Evolutionary conservation across 2,888 invertebrate species (phyloP).

Genomic region (Hypercompe scribonia): DNA sequence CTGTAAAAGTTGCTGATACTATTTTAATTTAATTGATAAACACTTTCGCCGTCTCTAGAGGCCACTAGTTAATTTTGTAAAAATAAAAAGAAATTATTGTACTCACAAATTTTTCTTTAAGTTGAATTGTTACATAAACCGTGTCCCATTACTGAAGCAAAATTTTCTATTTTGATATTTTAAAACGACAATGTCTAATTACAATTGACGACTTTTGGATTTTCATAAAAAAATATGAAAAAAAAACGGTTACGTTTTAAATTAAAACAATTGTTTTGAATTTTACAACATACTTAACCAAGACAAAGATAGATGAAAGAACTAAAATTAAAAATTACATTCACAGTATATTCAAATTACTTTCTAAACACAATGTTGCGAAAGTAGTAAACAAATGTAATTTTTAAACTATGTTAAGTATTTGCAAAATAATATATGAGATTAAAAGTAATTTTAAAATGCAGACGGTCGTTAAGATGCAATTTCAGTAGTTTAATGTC

Average conservation of each 20-base stretch:
- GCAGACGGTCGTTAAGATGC: background rate
- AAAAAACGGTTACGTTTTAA: background rate
- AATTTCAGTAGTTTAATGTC: background rate
- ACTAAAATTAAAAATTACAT: background rate
- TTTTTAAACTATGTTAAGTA: background rate
- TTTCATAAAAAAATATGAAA: background rate
- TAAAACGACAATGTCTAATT: background rate
- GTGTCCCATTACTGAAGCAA: background rate
- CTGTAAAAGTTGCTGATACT: background rate
- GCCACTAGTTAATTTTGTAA: background rate
- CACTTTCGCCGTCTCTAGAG: background rate
- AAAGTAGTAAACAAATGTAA: background rate
- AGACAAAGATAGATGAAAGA: too few relatives aligned
- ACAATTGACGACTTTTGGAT: background rate
- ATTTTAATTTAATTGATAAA: background rate
- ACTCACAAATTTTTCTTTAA: background rate
- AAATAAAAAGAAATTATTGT: background rate
- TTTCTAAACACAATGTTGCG: background rate
- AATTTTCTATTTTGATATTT: background rate
- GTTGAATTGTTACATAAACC: background rate
- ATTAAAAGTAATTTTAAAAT: background rate
- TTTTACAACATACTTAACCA: background rate
- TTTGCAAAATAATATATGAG: background rate
- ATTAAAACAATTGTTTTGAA: background rate
- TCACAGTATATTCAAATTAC: background rate